A percentile compares a stretch with the other conserved stretches of the same genome.
phyloP scores from a whole-genome alignment of 2,113 vertebrate species.

The Chlamydotis undulata region DNA sequence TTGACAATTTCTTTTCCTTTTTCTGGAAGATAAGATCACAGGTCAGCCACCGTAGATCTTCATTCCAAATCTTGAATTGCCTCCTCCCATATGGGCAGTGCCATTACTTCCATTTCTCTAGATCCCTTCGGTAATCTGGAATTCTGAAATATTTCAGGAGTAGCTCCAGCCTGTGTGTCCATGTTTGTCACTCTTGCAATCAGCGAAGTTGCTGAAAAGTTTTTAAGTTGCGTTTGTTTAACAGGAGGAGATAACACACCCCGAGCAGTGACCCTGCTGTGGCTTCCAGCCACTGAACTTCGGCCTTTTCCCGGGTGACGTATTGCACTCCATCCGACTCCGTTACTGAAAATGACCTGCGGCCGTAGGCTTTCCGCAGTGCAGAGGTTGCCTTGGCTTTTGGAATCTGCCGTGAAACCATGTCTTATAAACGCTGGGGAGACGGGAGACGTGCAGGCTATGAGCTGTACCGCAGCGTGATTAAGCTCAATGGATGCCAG shows the following conservation, averaged over 20 bases:
- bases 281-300: neutral
- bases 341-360: rapidly evolving
- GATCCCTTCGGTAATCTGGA: neutral
- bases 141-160: neutral
- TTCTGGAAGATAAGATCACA: neutral
- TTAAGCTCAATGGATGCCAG: neutral
- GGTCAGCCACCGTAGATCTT: neutral
- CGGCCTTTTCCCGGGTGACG: rapidly evolving
- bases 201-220: neutral
- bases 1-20: neutral
- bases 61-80: neutral
- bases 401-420: neutral
- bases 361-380: neutral
- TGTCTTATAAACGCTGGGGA: neutral
- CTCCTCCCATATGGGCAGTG: rapidly evolving
- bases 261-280: neutral
- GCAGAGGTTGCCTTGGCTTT: neutral
- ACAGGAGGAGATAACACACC: neutral
- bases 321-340: too few species aligned
- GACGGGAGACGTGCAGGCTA: rapidly evolving
- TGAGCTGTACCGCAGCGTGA: too few species aligned
- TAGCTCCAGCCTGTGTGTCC: neutral
- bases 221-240: neutral
- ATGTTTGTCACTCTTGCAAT: neutral
- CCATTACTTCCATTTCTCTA: neutral